A percentile compares a stretch with the other conserved stretches of the same genome.
Evolutionary conservation across 2,113 vertebrate species (phyloP).

Genomic region (Phaethornis superciliosus): DNA sequence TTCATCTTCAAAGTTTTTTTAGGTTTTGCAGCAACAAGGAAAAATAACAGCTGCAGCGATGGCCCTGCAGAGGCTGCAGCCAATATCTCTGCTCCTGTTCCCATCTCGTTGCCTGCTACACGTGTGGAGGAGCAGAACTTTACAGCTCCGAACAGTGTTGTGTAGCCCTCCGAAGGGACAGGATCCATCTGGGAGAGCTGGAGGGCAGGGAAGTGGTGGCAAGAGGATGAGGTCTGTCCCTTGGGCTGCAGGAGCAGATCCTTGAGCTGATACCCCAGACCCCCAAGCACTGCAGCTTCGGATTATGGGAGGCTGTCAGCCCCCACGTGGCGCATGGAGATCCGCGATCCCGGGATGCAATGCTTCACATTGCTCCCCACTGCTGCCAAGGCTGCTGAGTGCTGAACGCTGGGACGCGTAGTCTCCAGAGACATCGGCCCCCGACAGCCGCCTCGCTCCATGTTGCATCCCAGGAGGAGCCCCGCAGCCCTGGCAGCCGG

Average conservation of each 20-base stretch:
- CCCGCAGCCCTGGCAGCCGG: conserved; percentile 8
- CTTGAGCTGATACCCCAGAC: rapidly evolving
- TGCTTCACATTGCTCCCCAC: background rate
- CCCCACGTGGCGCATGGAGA: conserved; percentile 42
- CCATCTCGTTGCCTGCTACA: rapidly evolving
- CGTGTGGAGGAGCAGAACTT: background rate
- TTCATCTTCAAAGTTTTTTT: background rate
- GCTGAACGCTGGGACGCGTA: conserved; percentile 46
- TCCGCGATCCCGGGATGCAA: conserved; percentile 47
- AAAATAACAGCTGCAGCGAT: rapidly evolving
- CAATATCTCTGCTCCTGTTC: background rate
- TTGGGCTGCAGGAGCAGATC: rapidly evolving
- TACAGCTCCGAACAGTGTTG: rapidly evolving
- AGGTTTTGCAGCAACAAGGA: background rate
- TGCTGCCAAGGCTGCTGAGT: background rate
- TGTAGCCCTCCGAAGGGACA: background rate
- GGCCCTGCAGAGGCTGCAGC: background rate
- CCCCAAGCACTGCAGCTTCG: rapidly evolving
- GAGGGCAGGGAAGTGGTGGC: rapidly evolving
- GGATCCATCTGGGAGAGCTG: background rate
- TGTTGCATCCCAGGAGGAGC: conserved; percentile 39
- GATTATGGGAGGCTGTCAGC: background rate
- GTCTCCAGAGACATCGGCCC: background rate
- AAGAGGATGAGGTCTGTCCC: background rate
- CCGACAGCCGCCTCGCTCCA: conserved; percentile 29